Base-by-base conservation (phyloP, 2,888 invertebrate species). In the Catocala nupta region DNA sequence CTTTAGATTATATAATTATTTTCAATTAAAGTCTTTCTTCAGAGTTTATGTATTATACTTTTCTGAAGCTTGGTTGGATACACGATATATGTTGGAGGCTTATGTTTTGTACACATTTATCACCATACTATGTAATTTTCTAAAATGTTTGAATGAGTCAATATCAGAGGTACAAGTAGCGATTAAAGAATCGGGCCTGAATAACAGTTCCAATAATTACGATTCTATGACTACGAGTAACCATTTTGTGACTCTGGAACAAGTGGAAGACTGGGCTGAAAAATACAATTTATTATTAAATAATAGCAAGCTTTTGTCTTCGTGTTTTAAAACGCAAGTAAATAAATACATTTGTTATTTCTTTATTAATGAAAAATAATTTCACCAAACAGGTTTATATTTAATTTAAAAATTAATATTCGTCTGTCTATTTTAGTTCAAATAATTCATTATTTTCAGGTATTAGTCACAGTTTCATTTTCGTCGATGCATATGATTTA, bases 241-340 rank as follows among this genome's bases (percentile, higher is more conserved):
- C 12, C 13, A 9, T 5, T 33, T 65, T 12, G 51, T 65, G n/a
- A 33, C 33, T 8, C 10, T 39, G 1, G 11, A 53, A n/a, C 44
- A 52, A 48, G 52, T 65, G 0, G 39, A 65, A 16, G 2, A 53
- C 0, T 65, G 65, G 57, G 36, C 52, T n/a, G 33, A n/a, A 0
- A 39, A 53, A 2, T 65, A 65, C 13, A 10, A 57, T 25, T 39
- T 51, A 43, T 39, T 65, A 2, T 13, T 49, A n/a, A 34, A 48
- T 4, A 57, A 52, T n/a, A 53, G 44, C 33, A 65, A 53, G 33
- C 43, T 44, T 0, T 48, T 65, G 10, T 50, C 65, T 0, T 13
- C 12, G n/a, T 65, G 65, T 8, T 65, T 64, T 39, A 52, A 48
- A 33, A 16, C 11, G 1, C 65, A 57, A 65, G 65, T 65, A 49